phyloP scores from a whole-genome alignment of 2,888 invertebrate genomes.

The Malachius bipustulatus region DNA sequence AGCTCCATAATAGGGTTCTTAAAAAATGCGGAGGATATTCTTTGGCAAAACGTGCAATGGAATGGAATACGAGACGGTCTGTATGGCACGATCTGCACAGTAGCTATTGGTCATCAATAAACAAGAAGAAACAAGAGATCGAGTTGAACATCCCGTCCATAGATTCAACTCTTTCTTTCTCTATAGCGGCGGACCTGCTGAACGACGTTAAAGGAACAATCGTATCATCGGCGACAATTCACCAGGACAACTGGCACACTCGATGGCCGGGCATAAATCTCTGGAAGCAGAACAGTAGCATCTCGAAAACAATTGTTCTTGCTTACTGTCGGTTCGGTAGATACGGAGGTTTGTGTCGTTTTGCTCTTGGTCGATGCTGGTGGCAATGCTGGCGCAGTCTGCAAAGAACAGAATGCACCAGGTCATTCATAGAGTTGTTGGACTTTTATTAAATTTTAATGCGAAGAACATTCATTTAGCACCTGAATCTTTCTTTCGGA shows the following conservation, averaged over 20 bases:
- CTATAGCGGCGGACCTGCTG: conserved; percentile 27
- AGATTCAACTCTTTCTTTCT: conserved; percentile 29
- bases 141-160: conserved; percentile 33
- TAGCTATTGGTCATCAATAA: conserved; percentile 37
- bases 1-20: too few relatives aligned
- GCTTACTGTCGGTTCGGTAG: conserved; percentile 36
- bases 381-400: conserved; percentile 20
- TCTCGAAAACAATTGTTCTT: conserved; percentile 37
- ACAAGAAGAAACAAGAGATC: conserved; percentile 37
- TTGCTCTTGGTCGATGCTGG: conserved; percentile 24
- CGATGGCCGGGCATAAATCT: conserved; percentile 35
- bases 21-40: too few relatives aligned
- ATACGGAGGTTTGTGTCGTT: conserved; percentile 30
- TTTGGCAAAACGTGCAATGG: too few relatives aligned
- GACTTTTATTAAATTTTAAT: too few relatives aligned
- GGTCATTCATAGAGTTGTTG: too few relatives aligned
- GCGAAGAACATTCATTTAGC: too few relatives aligned
- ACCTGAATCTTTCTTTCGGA: too few relatives aligned
- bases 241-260: conserved; percentile 24
- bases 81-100: too few relatives aligned
- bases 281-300: conserved; percentile 35
- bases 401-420: not conserved
- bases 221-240: conserved; percentile 19
- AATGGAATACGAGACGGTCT: too few relatives aligned
- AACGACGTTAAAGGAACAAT: conserved; percentile 24